Conservation (phyloP, 2,797 vertebrate genomes). For the Ciconia nigra region DNA sequence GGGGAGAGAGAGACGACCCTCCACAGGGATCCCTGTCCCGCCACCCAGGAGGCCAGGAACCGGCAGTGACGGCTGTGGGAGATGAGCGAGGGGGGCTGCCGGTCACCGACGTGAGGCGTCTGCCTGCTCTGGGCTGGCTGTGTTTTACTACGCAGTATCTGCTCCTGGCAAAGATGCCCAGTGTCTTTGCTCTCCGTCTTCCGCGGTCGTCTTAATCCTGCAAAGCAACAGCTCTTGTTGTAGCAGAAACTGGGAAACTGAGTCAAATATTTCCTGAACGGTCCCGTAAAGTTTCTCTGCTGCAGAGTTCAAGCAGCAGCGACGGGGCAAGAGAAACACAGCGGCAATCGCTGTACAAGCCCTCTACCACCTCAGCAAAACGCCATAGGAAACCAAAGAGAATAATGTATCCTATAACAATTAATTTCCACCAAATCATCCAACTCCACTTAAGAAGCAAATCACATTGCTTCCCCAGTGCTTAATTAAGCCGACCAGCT, state of each 20-base stretch:
- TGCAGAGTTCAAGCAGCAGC: neutral
- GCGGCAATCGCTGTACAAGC: fast-evolving
- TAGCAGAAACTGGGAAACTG: neutral
- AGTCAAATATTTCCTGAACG: neutral
- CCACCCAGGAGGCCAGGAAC: neutral
- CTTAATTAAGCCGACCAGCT: neutral
- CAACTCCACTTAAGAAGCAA: neutral
- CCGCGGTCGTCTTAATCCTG: neutral
- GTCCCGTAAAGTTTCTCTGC: neutral
- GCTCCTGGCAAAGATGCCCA: neutral
- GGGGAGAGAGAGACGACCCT: neutral
- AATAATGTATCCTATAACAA: neutral
- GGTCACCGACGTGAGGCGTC: fast-evolving
- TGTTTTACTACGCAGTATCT: neutral
- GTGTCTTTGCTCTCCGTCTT: neutral
- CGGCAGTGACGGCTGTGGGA: fast-evolving
- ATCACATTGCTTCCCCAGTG: neutral
- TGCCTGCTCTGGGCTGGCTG: neutral
- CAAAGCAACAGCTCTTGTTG: neutral
- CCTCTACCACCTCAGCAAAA: neutral
- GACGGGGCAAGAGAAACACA: neutral
- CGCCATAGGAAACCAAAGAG: neutral
- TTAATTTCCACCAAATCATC: neutral
- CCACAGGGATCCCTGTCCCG: neutral
- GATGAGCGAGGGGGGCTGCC: fast-evolving